Evolutionary conservation across 2,797 vertebrate genomes (phyloP).

Genomic region (Sarcophilus harrisii): DNA sequence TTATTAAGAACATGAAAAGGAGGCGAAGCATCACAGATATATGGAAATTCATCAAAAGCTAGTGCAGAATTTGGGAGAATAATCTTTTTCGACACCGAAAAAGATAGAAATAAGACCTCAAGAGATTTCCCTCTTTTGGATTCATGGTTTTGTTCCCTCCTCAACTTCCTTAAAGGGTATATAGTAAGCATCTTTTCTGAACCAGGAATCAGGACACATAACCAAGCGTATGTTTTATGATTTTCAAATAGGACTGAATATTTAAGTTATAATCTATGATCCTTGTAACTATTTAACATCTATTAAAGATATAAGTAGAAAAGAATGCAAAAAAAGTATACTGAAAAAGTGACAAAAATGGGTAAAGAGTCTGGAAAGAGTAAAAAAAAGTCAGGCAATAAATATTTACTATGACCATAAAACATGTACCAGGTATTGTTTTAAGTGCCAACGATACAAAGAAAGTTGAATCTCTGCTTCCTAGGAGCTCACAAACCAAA

Average conservation of each 20-base stretch:
- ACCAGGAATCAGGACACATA: background rate
- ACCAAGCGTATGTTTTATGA: background rate
- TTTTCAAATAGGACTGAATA: background rate
- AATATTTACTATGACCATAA: background rate
- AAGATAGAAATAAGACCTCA: background rate
- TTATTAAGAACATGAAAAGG: background rate
- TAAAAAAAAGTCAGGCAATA: background rate
- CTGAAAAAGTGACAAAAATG: background rate
- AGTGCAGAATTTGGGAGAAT: background rate
- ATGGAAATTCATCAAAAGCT: background rate
- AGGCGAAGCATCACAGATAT: background rate
- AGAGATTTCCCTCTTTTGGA: background rate
- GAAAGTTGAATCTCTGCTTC: background rate
- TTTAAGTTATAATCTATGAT: background rate
- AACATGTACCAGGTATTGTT: background rate
- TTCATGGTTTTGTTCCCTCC: background rate
- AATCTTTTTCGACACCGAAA: background rate
- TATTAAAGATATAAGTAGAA: background rate
- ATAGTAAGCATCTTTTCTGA: background rate
- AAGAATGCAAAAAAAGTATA: background rate
- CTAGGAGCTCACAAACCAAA: background rate
- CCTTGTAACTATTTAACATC: background rate
- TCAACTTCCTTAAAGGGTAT: background rate
- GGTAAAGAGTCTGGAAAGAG: background rate
- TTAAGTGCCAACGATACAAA: background rate